A percentile compares a stretch with the other conserved stretches of the same genome.
Evolutionary conservation across 2,888 invertebrate genomes (phyloP).

Genomic region (Idaea straminata): DNA sequence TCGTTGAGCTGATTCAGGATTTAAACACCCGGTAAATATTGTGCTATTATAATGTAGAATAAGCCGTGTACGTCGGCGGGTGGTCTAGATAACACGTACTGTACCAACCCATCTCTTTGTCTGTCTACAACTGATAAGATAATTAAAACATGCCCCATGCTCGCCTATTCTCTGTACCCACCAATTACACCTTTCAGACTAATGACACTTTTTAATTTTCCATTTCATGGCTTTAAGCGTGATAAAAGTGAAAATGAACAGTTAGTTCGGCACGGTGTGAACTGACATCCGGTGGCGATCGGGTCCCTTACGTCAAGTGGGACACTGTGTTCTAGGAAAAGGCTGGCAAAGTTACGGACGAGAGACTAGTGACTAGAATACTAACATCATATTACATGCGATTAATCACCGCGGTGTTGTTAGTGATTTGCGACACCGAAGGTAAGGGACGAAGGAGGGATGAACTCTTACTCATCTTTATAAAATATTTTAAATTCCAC

Average conservation of each 20-base stretch:
- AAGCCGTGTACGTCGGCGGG: slow-evolving; percentile 40
- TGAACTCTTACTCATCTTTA: neutral
- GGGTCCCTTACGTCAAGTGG: slow-evolving; percentile 55
- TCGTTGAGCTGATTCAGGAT: slow-evolving; percentile 28
- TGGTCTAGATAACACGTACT: slow-evolving; percentile 49
- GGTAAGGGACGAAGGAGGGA: neutral
- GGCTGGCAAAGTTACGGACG: slow-evolving; percentile 60
- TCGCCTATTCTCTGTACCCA: slow-evolving; percentile 7
- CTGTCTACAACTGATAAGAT: slow-evolving; percentile 56
- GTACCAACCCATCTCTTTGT: slow-evolving; percentile 52
- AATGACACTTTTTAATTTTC: slow-evolving; percentile 21
- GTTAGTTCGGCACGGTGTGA: slow-evolving; percentile 52
- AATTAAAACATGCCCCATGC: slow-evolving; percentile 34
- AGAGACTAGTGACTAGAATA: slow-evolving; percentile 51
- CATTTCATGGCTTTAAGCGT: slow-evolving; percentile 36
- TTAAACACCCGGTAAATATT: slow-evolving; percentile 31
- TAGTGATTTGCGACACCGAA: neutral
- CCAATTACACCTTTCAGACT: slow-evolving; percentile 26
- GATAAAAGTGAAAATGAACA: slow-evolving; percentile 72
- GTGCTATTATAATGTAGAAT: slow-evolving; percentile 40
- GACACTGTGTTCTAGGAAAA: slow-evolving; percentile 72
- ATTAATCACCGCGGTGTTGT: slow-evolving; percentile 39
- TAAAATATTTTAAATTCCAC: no score
- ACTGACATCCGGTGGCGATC: slow-evolving; percentile 53
- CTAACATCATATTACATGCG: slow-evolving; percentile 48